Percentiles rank a stretch among this genome's conserved stretches.
Evolutionary conservation across 1,140 invertebrate species (phyloP).

Genomic region (Meloidogyne chitwoodi): DNA sequence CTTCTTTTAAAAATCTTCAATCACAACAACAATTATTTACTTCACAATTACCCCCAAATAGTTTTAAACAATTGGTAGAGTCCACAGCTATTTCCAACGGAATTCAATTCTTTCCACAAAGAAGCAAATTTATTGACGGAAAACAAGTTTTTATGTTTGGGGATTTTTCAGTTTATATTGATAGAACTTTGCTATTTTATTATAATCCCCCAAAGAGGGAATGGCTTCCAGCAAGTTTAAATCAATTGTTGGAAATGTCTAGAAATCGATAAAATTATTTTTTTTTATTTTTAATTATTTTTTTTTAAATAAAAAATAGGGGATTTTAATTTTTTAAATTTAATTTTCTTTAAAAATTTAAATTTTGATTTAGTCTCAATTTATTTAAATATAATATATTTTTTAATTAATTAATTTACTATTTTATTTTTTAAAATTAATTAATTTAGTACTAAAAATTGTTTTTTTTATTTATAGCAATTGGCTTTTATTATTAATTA

Average conservation of each 20-base stretch:
- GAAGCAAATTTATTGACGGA: conserved; percentile 20
- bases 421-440: background rate
- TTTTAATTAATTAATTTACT: background rate
- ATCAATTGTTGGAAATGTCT: conserved; percentile 16
- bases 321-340: no score
- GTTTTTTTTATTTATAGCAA: no score
- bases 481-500: no score
- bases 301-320: background rate
- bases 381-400: no score
- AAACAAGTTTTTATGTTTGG: conserved; percentile 25
- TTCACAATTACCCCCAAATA: conserved; percentile 1
- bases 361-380: no score
- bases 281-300: conserved; percentile 12
- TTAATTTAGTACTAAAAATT: no score
- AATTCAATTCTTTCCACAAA: conserved; percentile 22
- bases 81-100: conserved; percentile 2
- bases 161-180: conserved; percentile 15
- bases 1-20: no score
- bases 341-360: no score
- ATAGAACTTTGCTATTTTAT: conserved; percentile 13
- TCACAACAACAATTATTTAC: background rate
- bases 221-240: conserved; percentile 19
- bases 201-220: conserved; percentile 18
- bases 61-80: conserved; percentile 23
- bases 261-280: background rate